phyloP scores from a whole-genome alignment of 2,888 invertebrate species.

The Cheilosia variabilis region DNA sequence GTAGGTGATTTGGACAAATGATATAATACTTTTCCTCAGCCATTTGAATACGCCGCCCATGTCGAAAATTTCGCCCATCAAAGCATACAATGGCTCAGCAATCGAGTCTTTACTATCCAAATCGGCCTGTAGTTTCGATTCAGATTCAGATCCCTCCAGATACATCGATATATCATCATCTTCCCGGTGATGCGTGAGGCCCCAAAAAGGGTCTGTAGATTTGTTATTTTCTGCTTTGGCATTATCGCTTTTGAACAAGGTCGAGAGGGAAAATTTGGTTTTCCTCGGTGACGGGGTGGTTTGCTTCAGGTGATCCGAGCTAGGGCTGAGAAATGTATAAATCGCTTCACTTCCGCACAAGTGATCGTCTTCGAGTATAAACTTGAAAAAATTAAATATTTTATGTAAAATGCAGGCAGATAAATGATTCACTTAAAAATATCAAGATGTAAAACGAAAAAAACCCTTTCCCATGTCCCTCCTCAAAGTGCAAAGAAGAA shows the following conservation, averaged over 20 bases:
- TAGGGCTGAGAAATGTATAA: conserved; percentile 95
- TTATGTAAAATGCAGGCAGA: not conserved
- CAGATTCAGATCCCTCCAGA: conserved; percentile 87
- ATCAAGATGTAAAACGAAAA: no score
- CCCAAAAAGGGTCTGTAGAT: conserved; percentile 83
- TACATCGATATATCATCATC: conserved; percentile 93
- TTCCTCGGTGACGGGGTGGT: conserved; percentile 91
- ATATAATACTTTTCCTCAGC: conserved; percentile 93
- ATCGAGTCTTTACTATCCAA: conserved; percentile 91
- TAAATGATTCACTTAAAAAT: not conserved
- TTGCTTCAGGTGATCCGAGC: conserved; percentile 94
- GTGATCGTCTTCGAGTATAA: conserved; percentile 93
- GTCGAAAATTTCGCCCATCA: conserved; percentile 95
- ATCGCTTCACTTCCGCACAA: conserved; percentile 95
- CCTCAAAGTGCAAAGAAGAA: no score
- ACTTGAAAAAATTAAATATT: conserved; percentile 84
- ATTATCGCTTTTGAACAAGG: conserved; percentile 91
- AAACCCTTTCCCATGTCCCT: no score
- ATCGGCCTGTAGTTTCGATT: conserved; percentile 83
- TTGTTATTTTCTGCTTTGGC: conserved; percentile 85
- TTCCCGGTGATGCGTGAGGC: conserved; percentile 86
- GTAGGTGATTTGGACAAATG: conserved; percentile 95
- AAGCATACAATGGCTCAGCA: conserved; percentile 94
- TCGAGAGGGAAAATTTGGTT: conserved; percentile 93
- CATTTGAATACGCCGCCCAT: conserved; percentile 94